Conservation (phyloP, 2,888 invertebrate genomes). For the Volucella bombylans region DNA sequence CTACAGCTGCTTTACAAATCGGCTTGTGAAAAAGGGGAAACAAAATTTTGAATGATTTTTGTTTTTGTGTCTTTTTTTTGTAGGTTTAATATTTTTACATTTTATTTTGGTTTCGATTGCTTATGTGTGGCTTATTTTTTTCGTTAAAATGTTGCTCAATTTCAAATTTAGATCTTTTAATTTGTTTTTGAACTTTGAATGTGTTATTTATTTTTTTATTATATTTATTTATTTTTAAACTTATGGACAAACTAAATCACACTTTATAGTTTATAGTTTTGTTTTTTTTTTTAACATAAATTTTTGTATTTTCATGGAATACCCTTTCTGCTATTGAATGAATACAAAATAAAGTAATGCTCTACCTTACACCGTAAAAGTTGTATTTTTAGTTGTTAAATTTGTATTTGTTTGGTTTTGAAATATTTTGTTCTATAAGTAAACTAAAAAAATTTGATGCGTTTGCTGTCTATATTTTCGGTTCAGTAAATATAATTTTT, state of each 20-base stretch:
- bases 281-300: slow-evolving; percentile 16
- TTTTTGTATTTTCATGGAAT: slow-evolving; percentile 61
- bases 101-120: slow-evolving; percentile 71
- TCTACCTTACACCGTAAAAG: slow-evolving; percentile 68
- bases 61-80: slow-evolving; percentile 54
- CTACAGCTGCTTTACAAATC: slow-evolving; percentile 47
- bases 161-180: slow-evolving; percentile 32
- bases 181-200: slow-evolving; percentile 49
- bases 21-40: slow-evolving; percentile 75
- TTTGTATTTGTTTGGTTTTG: slow-evolving; percentile 30
- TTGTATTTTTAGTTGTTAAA: slow-evolving; percentile 64
- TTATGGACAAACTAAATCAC: slow-evolving; percentile 70
- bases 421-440: slow-evolving; percentile 29
- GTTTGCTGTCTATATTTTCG: slow-evolving; percentile 58
- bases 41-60: slow-evolving; percentile 69
- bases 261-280: slow-evolving; percentile 43
- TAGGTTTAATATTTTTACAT: slow-evolving; percentile 53
- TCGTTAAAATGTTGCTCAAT: slow-evolving; percentile 44
- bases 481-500: slow-evolving; percentile 56
- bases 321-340: slow-evolving; percentile 68
- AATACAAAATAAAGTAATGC: slow-evolving; percentile 57
- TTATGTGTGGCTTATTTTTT: slow-evolving; percentile 19
- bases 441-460: slow-evolving; percentile 54
- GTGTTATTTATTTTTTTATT: slow-evolving; percentile 52
- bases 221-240: slow-evolving; percentile 33